Base-by-base conservation (phyloP, 2,797 vertebrate species). In the Sebastes taczanowskii region DNA sequence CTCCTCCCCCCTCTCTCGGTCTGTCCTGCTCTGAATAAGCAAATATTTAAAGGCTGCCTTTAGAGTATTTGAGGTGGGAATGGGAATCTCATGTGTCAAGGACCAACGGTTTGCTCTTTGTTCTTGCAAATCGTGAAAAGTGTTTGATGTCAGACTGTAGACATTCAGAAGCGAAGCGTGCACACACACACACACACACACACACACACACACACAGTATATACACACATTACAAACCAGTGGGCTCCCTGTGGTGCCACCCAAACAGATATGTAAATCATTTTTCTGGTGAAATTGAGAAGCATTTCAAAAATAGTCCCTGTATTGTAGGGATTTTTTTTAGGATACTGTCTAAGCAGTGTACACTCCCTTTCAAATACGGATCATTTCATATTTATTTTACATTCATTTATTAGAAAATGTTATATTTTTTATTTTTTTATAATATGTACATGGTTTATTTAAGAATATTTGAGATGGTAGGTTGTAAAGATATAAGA, bases 111-210 rank as follows among this genome's bases (percentile, higher is more conserved):
- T 81, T 70, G 71, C 70, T 86, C 87, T 91, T 89, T 90, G 86
- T 90, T 92, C 87, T 86, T 74, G 64, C 53, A 88, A 87, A 91
- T 88, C 74, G 78, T 74, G 70, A 71, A 67, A 71, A 35, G 63
- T 74, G 81, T 92, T 89, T 94, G 86, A 94, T 93, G 83, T 94
- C 88, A 88, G 88, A 84, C 85, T 88, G 89, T 86, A 85, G 75
- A 83, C 55, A 52, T 76, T 58, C 65, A 77, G 18, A 85, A 49
- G 76, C 29, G 30, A 77, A 42, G 64, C 18, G 18, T 25, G 14
- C 55, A 10, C 32, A 1, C 9, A 34, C 32, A 34, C 32, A 34
- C 32, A 10, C 32, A 34, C 32, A 23, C 23, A 23, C 23, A 23
- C 23, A 23, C 30, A 32, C 30, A 32, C 32, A 4, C 3, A 27